Percentiles rank a stretch among this genome's conserved stretches.
phyloP scores from a whole-genome alignment of 2,797 vertebrate genomes.

The Scolopax bukidnonensis region DNA sequence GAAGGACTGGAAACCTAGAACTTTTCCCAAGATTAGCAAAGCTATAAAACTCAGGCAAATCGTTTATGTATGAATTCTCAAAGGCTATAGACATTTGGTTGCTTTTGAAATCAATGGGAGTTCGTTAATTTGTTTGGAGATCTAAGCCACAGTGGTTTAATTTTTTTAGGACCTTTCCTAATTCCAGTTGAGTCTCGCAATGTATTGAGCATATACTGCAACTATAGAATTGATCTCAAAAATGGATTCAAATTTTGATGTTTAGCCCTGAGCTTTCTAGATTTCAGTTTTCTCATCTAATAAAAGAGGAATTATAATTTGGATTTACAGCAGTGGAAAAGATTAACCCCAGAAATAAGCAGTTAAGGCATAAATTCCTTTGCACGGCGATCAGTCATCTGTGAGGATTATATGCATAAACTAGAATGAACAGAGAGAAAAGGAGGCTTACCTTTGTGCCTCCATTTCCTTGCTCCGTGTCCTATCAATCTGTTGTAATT shows the following conservation, averaged over 20 bases:
- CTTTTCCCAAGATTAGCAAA: not conserved
- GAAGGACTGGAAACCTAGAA: not conserved
- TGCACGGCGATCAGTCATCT: not conserved
- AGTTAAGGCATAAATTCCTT: not conserved
- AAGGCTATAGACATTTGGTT: not conserved
- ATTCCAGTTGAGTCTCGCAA: not conserved
- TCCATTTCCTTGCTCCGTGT: not conserved
- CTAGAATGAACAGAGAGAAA: not conserved
- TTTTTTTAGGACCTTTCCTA: not conserved
- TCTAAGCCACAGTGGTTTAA: not conserved
- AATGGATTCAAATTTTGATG: not conserved
- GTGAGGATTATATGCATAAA: not conserved
- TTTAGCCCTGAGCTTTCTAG: not conserved
- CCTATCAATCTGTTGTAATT: not conserved
- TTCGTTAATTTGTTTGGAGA: not conserved
- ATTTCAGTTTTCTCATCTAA: not conserved
- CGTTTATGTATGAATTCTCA: not conserved
- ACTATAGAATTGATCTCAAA: not conserved
- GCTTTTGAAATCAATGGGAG: not conserved
- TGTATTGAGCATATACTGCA: not conserved
- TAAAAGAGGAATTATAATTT: not conserved
- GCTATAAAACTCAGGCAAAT: not conserved
- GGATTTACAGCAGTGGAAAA: not conserved
- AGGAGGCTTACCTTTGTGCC: not conserved
- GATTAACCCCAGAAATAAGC: not conserved